phyloP scores from a whole-genome alignment of 2,888 invertebrate species.

The Cataglyphis albicans region DNA sequence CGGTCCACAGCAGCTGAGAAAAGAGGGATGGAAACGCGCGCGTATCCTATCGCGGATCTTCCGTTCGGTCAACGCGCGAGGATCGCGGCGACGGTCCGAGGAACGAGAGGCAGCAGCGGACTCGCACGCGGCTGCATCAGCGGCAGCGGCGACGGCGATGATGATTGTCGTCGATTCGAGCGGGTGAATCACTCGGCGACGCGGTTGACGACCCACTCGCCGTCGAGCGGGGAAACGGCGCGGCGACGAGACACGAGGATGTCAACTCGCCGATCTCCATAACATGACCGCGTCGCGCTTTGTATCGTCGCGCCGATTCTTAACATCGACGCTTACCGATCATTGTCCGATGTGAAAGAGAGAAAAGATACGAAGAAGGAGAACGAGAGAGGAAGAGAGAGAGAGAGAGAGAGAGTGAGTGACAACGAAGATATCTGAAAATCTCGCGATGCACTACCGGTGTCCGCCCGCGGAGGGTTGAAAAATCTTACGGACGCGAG shows the following conservation, averaged over 20 bases:
- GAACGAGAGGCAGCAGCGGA: conserved; percentile 32
- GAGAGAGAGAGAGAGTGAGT: not conserved
- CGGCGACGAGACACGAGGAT: conserved; percentile 31
- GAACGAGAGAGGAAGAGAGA: no score
- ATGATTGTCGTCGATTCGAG: conserved; percentile 22
- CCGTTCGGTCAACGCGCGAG: conserved; percentile 6
- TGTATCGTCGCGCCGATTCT: conserved; percentile 36
- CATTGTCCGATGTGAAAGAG: not conserved
- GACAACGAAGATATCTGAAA: not conserved
- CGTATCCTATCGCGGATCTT: conserved; percentile 20
- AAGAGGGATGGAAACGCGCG: not conserved
- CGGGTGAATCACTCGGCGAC: conserved; percentile 46
- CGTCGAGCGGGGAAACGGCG: conserved; percentile 31
- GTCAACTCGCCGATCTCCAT: conserved; percentile 51
- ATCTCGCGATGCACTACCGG: conserved; percentile 30
- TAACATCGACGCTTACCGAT: conserved; percentile 22
- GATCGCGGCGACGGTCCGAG: conserved; percentile 36
- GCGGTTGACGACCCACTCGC: conserved; percentile 43
- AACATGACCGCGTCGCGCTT: conserved; percentile 39
- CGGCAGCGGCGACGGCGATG: conserved; percentile 11
- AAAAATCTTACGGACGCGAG: not conserved
- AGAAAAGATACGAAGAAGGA: no score
- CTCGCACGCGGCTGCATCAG: conserved; percentile 45
- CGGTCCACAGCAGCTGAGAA: not conserved
- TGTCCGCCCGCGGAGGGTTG: conserved; percentile 16